Evolutionary conservation across 2,888 invertebrate species (phyloP).

Genomic region (Folsomia manolachei): DNA sequence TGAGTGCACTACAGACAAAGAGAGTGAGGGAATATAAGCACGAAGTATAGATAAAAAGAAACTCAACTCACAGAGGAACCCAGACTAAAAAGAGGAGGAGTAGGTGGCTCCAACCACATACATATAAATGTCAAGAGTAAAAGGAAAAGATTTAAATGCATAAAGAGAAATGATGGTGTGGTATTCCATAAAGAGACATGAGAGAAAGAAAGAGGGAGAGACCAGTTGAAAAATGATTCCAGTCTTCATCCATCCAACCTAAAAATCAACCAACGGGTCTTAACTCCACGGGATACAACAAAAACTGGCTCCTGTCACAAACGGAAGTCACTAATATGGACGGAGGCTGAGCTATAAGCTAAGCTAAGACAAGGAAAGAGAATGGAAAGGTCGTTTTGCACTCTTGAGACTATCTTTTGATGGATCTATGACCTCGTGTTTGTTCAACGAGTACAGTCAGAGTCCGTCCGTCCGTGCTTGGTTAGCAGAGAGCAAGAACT

Average conservation of each 20-base stretch:
- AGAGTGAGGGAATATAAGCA: not conserved
- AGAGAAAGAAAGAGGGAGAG: conserved; percentile 1
- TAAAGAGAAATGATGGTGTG: conserved; percentile 3
- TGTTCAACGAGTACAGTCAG: not conserved
- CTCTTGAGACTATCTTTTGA: conserved; percentile 18
- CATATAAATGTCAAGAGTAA: not conserved
- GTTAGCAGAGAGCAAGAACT: too few species aligned
- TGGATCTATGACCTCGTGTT: conserved; percentile 7
- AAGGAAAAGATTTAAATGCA: conserved; percentile 9
- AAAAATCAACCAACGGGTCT: conserved; percentile 6
- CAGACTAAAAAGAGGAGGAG: not conserved
- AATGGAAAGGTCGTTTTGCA: conserved; percentile 17
- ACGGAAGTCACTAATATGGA: conserved; percentile 8
- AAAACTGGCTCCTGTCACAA: not conserved
- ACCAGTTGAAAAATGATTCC: conserved; percentile 20
- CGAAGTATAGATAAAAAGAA: too few species aligned
- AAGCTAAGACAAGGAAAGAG: not conserved
- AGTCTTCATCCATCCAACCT: not conserved
- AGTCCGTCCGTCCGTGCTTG: too few species aligned
- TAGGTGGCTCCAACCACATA: not conserved
- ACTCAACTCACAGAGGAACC: too few species aligned
- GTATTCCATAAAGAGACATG: conserved; percentile 17
- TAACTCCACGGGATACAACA: not conserved
- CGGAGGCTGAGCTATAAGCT: too few species aligned
- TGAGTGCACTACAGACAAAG: not conserved